Evolutionary conservation across 2,888 invertebrate genomes (phyloP), one percentile per base, ranked within the genome.

Genomic region (Electrophaes corylata): DNA sequence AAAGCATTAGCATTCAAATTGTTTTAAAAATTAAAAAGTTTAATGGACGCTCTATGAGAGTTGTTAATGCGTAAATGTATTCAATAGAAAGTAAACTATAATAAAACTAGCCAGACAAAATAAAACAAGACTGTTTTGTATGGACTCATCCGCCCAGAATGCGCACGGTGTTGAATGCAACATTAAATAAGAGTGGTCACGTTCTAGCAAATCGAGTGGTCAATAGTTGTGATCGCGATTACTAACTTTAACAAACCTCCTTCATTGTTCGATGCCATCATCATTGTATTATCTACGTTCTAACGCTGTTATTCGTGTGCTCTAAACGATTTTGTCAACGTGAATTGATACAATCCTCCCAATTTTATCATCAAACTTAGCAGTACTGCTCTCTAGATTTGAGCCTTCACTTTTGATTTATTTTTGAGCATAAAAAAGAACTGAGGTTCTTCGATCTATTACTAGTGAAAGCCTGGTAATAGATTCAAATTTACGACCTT

Each of bases 151-250:
- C 60, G 50, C 58, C 33, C 51, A 57, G 63, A 60, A 49, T 55
- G 57, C 48, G 48, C 43, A 57, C 57, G 39, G 58, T 60, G 51
- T 51, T 67, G 63, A 65, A 65, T 62, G 52, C 60, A 55, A 54
- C 62, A 65, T 63, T 62, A 60, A 69, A 70, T 66, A n/a, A 67
- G 66, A 69, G 72, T 63, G 71, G 69, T 73, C 75, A 75, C 71
- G 66, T 69, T 67, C 57, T 67, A 67, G 66, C 72, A 75, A 74
- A 73, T 71, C 72, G 73, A 68, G 67, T 64, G 56, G 64, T 66
- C 61, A 70, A 71, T 68, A 65, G 33, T 67, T 69, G 69, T 68
- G 65, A 69, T 72, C 62, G 68, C 64, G 64, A 66, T 60, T 65
- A 64, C 57, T 69, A 67, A 69, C 71, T 69, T 70, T 72, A 73